Conservation (phyloP, 2,797 vertebrate species). For the Acanthiza pusilla region DNA sequence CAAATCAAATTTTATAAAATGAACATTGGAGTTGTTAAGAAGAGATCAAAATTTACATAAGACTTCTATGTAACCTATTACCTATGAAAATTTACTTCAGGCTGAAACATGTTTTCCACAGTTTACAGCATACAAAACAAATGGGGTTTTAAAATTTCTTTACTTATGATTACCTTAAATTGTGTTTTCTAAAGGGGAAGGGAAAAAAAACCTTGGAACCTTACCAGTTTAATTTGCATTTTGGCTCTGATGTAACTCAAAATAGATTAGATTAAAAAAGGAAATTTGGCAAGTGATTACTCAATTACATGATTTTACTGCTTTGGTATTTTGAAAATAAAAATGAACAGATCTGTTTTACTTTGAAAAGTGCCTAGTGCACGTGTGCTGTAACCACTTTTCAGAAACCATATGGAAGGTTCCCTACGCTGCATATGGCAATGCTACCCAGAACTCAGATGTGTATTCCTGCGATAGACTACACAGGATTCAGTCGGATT, state of each 20-base stretch:
- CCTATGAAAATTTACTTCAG: slow-evolving; percentile 57
- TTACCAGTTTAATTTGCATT: slow-evolving; percentile 77
- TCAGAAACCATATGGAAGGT: slow-evolving; percentile 52
- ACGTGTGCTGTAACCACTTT: slow-evolving; percentile 60
- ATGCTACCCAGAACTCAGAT: background rate
- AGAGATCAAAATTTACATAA: slow-evolving; percentile 59
- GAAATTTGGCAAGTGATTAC: slow-evolving; percentile 81
- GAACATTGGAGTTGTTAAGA: slow-evolving; percentile 28
- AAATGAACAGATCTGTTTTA: slow-evolving; percentile 64
- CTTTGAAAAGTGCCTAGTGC: slow-evolving; percentile 73
- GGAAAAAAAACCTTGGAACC: slow-evolving; percentile 64
- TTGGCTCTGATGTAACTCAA: slow-evolving; percentile 74
- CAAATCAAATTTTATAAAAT: slow-evolving; percentile 12
- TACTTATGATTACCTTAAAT: slow-evolving; percentile 66
- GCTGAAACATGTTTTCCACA: slow-evolving; percentile 59
- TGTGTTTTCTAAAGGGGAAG: slow-evolving; percentile 47
- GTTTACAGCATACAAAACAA: slow-evolving; percentile 58
- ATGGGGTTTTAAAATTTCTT: slow-evolving; percentile 61
- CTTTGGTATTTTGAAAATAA: slow-evolving; percentile 73
- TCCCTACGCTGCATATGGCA: background rate
- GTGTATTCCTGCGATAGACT: background rate
- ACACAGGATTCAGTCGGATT: background rate
- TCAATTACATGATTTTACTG: slow-evolving; percentile 78
- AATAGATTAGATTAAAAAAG: slow-evolving; percentile 79
- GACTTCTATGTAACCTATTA: slow-evolving; percentile 49